A percentile compares a stretch with the other conserved stretches of the same genome.
Evolutionary conservation across 1,140 invertebrate species (phyloP).

Genomic region (Penaeus chinensis): DNA sequence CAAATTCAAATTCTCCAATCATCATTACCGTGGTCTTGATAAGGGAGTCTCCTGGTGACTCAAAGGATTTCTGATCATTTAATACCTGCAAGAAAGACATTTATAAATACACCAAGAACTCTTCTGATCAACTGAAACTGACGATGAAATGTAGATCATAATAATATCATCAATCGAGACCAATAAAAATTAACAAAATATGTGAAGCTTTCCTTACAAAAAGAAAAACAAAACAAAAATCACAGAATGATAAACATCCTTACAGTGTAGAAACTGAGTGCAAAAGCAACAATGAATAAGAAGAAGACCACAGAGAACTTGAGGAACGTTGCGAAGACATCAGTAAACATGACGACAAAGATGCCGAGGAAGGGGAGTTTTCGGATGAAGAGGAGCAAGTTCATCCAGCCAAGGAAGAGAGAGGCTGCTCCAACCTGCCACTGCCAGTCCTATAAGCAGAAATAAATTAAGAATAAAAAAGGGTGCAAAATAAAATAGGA

Average conservation of each 20-base stretch:
- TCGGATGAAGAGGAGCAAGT: constrained; percentile 70
- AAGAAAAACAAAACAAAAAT: too few relatives aligned
- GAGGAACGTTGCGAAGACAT: constrained; percentile 71
- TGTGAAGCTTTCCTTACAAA: not conserved
- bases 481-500: too few relatives aligned
- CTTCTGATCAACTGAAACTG: not conserved
- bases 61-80: constrained; percentile 54
- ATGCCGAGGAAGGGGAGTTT: constrained; percentile 72
- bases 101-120: not conserved
- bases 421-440: constrained; percentile 71
- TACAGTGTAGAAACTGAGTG: constrained; percentile 70
- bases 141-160: not conserved
- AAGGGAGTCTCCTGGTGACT: constrained; percentile 73
- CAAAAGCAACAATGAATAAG: constrained; percentile 72
- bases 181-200: not conserved
- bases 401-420: constrained; percentile 72
- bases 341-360: constrained; percentile 74
- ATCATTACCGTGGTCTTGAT: constrained; percentile 89
- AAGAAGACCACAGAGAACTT: constrained; percentile 72
- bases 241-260: constrained; percentile 56
- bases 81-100: constrained; percentile 43
- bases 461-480: not conserved
- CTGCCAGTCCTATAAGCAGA: constrained; percentile 70
- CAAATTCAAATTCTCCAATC: constrained; percentile 87
- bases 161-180: not conserved